A percentile compares a stretch with the other conserved stretches of the same genome.
phyloP scores from a whole-genome alignment of 2,888 invertebrate genomes.

The Synergus itoensis region DNA sequence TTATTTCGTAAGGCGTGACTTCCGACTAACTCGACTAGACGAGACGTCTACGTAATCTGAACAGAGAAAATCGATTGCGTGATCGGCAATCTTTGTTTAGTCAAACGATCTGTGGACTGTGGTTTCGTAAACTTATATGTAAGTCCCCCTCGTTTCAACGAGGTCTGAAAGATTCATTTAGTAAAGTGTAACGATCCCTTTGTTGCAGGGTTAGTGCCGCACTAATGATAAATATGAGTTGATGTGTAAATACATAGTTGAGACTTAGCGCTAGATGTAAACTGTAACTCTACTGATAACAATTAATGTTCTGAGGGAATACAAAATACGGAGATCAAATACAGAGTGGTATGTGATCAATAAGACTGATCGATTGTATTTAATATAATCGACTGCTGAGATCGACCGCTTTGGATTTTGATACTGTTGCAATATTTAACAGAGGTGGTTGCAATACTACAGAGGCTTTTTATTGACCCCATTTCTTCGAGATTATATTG shows the following conservation, averaged over 20 bases:
- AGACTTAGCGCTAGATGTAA: not conserved
- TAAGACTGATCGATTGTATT: not conserved
- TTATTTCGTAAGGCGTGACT: conserved; percentile 48
- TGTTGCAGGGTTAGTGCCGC: not conserved
- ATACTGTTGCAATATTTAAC: not conserved
- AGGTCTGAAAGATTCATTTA: not conserved
- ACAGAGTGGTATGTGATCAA: not conserved
- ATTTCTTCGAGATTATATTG: not conserved
- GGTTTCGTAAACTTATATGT: not conserved
- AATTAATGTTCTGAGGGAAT: not conserved
- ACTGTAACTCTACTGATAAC: not conserved
- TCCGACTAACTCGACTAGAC: conserved; percentile 44
- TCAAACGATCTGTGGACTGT: not conserved
- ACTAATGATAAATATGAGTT: not conserved
- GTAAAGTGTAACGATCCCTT: not conserved
- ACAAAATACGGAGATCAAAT: not conserved
- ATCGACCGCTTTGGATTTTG: not conserved
- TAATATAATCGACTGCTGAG: not conserved
- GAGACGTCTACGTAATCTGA: not conserved
- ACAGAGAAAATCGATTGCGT: not conserved
- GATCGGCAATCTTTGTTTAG: conserved; percentile 9
- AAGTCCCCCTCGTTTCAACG: not conserved
- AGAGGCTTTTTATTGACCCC: not conserved
- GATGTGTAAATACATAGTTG: not conserved
- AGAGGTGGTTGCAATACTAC: not conserved